Percentiles rank a stretch among this genome's conserved stretches.
phyloP scores from a whole-genome alignment of 2,888 invertebrate genomes.

The Dryocosmus kuriphilus region DNA sequence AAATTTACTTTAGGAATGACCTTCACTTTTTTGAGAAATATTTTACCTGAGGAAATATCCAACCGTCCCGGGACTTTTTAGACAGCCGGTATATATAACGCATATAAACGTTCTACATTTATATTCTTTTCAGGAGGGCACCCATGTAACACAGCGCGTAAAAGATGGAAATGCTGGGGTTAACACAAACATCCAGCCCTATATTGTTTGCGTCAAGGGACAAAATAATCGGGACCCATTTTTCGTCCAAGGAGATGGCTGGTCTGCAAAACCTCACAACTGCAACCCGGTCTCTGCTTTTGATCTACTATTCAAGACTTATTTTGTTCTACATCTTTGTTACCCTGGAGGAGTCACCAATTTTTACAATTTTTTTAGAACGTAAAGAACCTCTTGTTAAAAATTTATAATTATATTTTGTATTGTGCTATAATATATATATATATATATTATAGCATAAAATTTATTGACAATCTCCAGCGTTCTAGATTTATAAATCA shows the following conservation, averaged over 20 bases:
- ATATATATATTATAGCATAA: too few relatives aligned
- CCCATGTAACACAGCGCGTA: background rate
- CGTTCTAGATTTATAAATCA: too few relatives aligned
- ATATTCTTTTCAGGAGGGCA: slow-evolving; percentile 3
- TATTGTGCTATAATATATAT: too few relatives aligned
- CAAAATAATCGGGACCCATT: background rate
- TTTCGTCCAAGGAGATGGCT: slow-evolving; percentile 40
- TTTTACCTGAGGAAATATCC: too few relatives aligned
- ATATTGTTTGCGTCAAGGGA: background rate
- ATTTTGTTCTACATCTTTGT: slow-evolving; percentile 17
- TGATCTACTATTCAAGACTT: slow-evolving; percentile 38
- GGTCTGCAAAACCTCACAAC: slow-evolving; percentile 19
- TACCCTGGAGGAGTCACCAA: background rate
- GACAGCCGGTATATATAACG: too few relatives aligned
- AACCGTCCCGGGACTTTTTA: too few relatives aligned
- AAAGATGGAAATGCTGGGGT: background rate
- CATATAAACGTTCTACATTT: too few relatives aligned
- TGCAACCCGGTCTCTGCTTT: slow-evolving; percentile 5
- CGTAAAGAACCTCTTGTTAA: too few relatives aligned
- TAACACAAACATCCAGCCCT: slow-evolving; percentile 1
- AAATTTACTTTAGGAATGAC: too few relatives aligned
- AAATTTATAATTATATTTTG: too few relatives aligned
- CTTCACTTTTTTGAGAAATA: too few relatives aligned
- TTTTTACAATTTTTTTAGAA: background rate
- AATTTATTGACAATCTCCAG: too few relatives aligned